Conservation (phyloP, 2,888 invertebrate species). For the Dysmachus trigonus region DNA sequence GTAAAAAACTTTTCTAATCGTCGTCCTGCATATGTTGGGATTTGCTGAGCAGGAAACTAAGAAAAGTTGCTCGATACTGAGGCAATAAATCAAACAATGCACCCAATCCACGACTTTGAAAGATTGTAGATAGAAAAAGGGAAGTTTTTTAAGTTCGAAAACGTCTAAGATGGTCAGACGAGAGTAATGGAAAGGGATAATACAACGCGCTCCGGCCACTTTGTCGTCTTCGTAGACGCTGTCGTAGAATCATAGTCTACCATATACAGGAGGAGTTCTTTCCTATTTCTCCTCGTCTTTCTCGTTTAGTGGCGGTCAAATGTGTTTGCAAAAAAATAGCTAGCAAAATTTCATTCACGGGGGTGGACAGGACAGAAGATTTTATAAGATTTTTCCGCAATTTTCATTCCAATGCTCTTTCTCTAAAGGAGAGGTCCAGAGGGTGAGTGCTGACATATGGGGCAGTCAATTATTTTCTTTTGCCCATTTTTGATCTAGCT, state of each 20-base stretch:
- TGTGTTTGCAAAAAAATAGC: slow-evolving; percentile 16
- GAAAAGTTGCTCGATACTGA: slow-evolving; percentile 14
- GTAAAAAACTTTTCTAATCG: slow-evolving; percentile 29
- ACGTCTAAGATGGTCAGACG: slow-evolving; percentile 17
- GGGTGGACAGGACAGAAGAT: neutral
- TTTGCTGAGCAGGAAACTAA: slow-evolving; percentile 13
- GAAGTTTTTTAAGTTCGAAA: neutral
- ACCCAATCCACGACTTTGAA: slow-evolving; percentile 26
- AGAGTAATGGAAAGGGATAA: slow-evolving; percentile 13
- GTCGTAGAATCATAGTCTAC: neutral
- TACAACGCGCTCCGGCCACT: neutral
- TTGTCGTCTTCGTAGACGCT: neutral
- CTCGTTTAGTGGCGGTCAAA: neutral
- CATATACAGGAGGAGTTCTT: neutral
- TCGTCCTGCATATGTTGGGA: slow-evolving; percentile 30
- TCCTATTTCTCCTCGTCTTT: neutral
- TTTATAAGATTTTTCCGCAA: neutral
- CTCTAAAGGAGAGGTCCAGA: neutral
- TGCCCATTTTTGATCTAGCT: neutral
- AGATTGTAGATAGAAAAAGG: slow-evolving; percentile 32
- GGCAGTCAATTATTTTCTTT: neutral
- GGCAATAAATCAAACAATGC: slow-evolving; percentile 35
- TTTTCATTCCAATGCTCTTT: neutral
- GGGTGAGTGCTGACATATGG: neutral
- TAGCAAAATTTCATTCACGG: slow-evolving; percentile 3